Percentiles rank a stretch among this genome's conserved stretches.
Conservation (phyloP, 35 echinoderm and acorn worm genomes). For the Apostichopus californicus region DNA sequence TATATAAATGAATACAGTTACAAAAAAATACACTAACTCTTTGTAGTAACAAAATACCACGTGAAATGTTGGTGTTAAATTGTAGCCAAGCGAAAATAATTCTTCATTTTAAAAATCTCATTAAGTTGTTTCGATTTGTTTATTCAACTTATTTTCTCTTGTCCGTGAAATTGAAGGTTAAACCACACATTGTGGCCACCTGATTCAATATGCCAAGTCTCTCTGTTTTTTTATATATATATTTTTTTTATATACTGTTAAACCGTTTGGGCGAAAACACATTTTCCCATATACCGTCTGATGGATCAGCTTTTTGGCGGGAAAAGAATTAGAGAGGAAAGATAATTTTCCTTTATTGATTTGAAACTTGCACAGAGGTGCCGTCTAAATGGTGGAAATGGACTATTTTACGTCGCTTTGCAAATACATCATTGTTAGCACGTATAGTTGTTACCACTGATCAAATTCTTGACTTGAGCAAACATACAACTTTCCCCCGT, state of each 20-base stretch:
- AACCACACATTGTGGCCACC: constrained; percentile 39
- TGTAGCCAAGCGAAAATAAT: constrained; percentile 33
- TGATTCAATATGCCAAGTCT: constrained; percentile 37
- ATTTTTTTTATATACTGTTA: neutral
- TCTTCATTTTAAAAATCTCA: constrained; percentile 49
- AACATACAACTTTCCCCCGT: constrained; percentile 16
- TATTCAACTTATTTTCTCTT: constrained; percentile 44
- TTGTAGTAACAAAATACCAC: neutral
- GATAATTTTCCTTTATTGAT: constrained; percentile 47
- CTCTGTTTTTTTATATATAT: neutral
- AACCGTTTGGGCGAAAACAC: constrained; percentile 9
- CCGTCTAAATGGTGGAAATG: constrained; percentile 45
- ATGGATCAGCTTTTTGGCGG: constrained; percentile 54
- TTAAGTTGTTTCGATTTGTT: constrained; percentile 52
- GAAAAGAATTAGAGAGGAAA: neutral
- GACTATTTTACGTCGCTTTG: constrained; percentile 41
- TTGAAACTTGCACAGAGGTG: constrained; percentile 48
- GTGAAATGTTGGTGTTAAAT: neutral
- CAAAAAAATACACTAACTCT: no score
- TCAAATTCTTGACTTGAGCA: constrained; percentile 39
- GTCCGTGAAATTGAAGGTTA: constrained; percentile 40
- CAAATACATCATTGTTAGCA: constrained; percentile 45
- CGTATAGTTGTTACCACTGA: constrained; percentile 37
- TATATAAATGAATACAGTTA: no score
- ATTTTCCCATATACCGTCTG: constrained; percentile 25